Evolutionary conservation across 2,113 vertebrate genomes (phyloP).

Genomic region (Andinoacara biseriatus): DNA sequence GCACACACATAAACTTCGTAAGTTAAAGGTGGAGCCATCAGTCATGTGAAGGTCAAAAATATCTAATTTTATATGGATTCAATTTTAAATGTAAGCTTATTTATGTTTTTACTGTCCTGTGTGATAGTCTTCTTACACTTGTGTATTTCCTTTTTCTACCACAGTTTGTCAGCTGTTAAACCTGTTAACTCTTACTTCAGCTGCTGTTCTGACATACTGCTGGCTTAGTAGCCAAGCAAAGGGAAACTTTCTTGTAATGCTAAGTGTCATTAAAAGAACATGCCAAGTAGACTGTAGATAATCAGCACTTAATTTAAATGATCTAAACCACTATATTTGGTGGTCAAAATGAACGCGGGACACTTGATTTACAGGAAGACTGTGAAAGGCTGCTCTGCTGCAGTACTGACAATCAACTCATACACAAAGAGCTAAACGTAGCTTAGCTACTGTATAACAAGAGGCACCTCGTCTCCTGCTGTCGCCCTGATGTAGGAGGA

Average conservation of each 20-base stretch:
- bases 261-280: not conserved
- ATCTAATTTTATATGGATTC: not conserved
- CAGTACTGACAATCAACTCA: not conserved
- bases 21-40: not conserved
- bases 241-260: not conserved
- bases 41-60: not conserved
- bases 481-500: slow-evolving; percentile 79
- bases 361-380: not conserved
- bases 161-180: not conserved
- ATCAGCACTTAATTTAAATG: not conserved
- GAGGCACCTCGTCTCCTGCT: slow-evolving; percentile 80
- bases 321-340: not conserved
- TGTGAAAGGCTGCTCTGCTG: not conserved
- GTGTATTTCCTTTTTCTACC: not conserved
- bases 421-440: slow-evolving; percentile 5
- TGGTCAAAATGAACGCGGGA: not conserved
- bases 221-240: not conserved
- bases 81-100: not conserved
- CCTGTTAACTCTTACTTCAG: not conserved
- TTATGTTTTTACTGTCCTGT: no score
- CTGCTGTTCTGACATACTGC: not conserved
- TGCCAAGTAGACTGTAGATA: not conserved
- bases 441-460: not conserved
- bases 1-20: no score
- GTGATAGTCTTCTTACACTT: not conserved